Conservation (phyloP, 2,888 invertebrate genomes). For the Leptothorax acervorum region DNA sequence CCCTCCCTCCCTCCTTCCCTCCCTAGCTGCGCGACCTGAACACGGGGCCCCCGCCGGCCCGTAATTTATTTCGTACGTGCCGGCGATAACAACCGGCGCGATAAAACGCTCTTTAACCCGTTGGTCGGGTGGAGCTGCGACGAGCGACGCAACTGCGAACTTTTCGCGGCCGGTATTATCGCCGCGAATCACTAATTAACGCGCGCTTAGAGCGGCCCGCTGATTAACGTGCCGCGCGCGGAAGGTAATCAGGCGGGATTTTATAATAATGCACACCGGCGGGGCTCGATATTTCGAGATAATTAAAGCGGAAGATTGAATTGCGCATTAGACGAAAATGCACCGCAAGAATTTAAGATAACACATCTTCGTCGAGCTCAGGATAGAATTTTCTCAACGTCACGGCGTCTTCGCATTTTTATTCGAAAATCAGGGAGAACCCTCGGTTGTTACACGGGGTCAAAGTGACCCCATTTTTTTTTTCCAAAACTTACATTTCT, state of each 20-base stretch:
- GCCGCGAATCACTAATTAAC: constrained; percentile 48
- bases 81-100: constrained; percentile 54
- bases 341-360: background rate
- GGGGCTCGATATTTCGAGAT: constrained; percentile 3
- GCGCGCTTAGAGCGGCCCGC: constrained; percentile 30
- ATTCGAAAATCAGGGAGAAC: background rate
- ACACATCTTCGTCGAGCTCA: background rate
- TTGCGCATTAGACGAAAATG: constrained; percentile 2
- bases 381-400: background rate
- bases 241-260: constrained; percentile 18
- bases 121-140: background rate
- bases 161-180: constrained; percentile 44
- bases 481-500: no score
- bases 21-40: background rate
- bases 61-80: constrained; percentile 58
- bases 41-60: background rate
- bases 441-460: no score
- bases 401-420: background rate
- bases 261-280: constrained; percentile 13
- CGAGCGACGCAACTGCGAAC: constrained; percentile 27
- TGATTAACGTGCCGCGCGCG: constrained; percentile 41
- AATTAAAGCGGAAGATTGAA: constrained; percentile 27
- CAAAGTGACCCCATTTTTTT: no score
- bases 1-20: background rate
- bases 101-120: constrained; percentile 58